Percentiles rank a stretch among this genome's conserved stretches.
phyloP scores from a whole-genome alignment of 2,797 vertebrate genomes.

The Enteromius viviparus region DNA sequence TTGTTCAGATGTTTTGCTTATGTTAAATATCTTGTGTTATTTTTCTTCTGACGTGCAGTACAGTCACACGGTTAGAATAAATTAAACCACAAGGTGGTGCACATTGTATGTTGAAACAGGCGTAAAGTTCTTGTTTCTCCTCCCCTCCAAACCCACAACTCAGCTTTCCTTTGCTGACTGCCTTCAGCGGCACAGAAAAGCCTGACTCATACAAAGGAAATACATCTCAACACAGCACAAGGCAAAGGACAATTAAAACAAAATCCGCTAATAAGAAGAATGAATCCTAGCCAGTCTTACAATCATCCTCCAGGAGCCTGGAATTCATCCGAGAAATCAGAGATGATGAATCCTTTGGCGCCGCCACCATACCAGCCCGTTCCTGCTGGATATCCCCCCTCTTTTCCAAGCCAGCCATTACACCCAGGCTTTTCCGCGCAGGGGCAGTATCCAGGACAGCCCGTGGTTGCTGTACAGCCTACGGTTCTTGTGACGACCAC shows the following conservation, averaged over 20 bases:
- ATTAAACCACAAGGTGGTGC: neutral
- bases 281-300: conserved; percentile 63
- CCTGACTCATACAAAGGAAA: neutral
- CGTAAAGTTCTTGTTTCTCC: neutral
- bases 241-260: neutral
- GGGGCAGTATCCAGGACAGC: conserved; percentile 19
- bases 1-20: neutral
- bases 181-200: neutral
- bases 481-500: conserved; percentile 58
- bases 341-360: neutral
- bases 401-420: conserved; percentile 50
- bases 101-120: neutral
- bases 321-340: neutral
- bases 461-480: conserved; percentile 66
- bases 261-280: conserved; percentile 30
- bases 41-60: neutral
- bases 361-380: neutral
- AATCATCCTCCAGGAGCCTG: neutral
- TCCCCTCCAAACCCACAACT: neutral
- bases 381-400: conserved; percentile 34
- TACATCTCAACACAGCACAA: neutral
- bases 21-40: neutral
- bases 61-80: no score
- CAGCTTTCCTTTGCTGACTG: neutral
- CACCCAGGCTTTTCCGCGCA: neutral